Conservation (phyloP, 2,888 invertebrate species). For the Hemicrepidius hirtus region DNA sequence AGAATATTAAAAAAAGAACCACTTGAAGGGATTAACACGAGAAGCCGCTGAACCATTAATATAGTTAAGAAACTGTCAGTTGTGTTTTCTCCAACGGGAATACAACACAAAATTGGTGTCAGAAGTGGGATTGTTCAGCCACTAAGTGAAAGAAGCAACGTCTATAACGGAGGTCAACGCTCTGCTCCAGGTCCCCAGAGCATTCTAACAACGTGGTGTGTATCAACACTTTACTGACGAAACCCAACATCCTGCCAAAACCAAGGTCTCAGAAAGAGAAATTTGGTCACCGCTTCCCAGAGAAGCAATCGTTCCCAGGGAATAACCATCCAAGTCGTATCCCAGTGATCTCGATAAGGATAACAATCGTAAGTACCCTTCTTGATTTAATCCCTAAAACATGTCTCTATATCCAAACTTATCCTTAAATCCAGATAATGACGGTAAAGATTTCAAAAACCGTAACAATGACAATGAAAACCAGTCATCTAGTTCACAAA, state of each 20-base stretch:
- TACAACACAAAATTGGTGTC: conserved; percentile 2
- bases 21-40: too few species aligned
- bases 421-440: too few species aligned
- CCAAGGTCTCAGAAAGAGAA: background rate
- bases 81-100: background rate
- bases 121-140: background rate
- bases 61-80: too few species aligned
- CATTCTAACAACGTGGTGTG: background rate
- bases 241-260: background rate
- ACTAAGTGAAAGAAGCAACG: too few species aligned
- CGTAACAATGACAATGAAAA: too few species aligned
- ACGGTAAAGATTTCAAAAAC: too few species aligned
- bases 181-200: background rate
- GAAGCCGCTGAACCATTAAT: too few species aligned
- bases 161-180: background rate
- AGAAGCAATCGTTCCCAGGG: background rate
- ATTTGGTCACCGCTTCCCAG: background rate
- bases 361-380: background rate
- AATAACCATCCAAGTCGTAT: too few species aligned
- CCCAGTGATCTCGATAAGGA: background rate
- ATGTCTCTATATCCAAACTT: background rate
- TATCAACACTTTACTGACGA: background rate
- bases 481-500: too few species aligned
- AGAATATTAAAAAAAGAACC: too few species aligned
- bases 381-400: background rate